phyloP scores from a whole-genome alignment of 2,888 invertebrate species.

The Deroplatys truncata region DNA sequence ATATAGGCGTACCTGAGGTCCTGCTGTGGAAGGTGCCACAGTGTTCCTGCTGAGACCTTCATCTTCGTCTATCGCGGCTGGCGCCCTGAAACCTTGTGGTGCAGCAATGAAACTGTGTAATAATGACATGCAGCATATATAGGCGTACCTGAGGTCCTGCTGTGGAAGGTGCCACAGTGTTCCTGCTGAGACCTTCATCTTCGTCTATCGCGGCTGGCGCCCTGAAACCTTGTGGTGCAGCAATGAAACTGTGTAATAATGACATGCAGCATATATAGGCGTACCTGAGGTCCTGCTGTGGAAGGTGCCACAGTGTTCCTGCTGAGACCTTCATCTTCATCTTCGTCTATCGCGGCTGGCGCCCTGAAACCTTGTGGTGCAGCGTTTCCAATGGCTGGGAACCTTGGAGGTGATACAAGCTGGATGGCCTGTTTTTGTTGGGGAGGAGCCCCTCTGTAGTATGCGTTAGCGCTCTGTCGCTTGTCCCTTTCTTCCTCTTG shows the following conservation, averaged over 20 bases:
- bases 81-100: no score
- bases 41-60: not conserved
- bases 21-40: conserved; percentile 22
- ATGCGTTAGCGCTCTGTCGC: conserved; percentile 32
- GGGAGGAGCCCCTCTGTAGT: conserved; percentile 30
- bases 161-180: conserved; percentile 22
- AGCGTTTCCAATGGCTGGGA: conserved; percentile 14
- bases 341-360: conserved; percentile 34
- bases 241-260: no score
- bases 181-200: no score
- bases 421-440: not conserved
- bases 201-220: no score
- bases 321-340: conserved; percentile 34
- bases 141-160: not conserved
- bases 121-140: no score
- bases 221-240: no score
- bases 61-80: no score
- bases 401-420: not conserved
- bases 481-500: conserved; percentile 32
- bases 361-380: conserved; percentile 37
- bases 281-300: not conserved
- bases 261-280: no score
- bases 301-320: conserved; percentile 26
- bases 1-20: not conserved
- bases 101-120: no score